Conservation (phyloP, 1,140 invertebrate species). For the Pseudomyrmex flavicornis region DNA sequence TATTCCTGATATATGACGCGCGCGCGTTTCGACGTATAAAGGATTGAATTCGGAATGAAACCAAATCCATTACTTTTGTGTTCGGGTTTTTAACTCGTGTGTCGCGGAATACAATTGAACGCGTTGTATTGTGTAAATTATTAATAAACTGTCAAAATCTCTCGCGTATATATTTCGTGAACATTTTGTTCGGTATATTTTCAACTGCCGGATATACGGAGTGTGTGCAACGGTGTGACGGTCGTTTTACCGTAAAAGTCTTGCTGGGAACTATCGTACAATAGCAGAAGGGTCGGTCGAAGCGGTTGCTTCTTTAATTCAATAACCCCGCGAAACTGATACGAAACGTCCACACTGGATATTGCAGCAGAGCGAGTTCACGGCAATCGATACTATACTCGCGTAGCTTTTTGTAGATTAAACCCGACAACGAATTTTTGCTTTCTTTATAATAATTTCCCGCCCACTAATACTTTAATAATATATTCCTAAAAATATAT, state of each 20-base stretch:
- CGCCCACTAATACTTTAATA: conserved; percentile 20
- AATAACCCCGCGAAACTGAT: conserved; percentile 62
- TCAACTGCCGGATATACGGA: conserved; percentile 3
- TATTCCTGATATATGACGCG: neutral
- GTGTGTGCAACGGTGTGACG: conserved; percentile 6
- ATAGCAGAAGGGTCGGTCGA: conserved; percentile 44
- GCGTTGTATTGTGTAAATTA: conserved; percentile 19
- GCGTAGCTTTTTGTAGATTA: conserved; percentile 36
- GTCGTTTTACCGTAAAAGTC: conserved; percentile 44
- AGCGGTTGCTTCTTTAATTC: conserved; percentile 62
- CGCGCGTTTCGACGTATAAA: no score
- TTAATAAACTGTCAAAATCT: neutral
- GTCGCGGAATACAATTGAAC: neutral
- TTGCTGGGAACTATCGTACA: conserved; percentile 4
- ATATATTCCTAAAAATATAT: neutral
- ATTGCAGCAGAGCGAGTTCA: conserved; percentile 29
- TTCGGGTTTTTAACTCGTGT: neutral
- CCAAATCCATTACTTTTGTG: conserved; percentile 5
- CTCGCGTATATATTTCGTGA: no score
- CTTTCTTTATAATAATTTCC: neutral
- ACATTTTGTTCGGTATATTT: conserved; percentile 8
- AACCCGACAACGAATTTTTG: conserved; percentile 28
- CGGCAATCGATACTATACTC: conserved; percentile 38
- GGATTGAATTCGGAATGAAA: neutral
- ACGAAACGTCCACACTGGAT: conserved; percentile 49